Base-by-base conservation (phyloP, 2,113 vertebrate species). In the Pelecanus crispus region DNA sequence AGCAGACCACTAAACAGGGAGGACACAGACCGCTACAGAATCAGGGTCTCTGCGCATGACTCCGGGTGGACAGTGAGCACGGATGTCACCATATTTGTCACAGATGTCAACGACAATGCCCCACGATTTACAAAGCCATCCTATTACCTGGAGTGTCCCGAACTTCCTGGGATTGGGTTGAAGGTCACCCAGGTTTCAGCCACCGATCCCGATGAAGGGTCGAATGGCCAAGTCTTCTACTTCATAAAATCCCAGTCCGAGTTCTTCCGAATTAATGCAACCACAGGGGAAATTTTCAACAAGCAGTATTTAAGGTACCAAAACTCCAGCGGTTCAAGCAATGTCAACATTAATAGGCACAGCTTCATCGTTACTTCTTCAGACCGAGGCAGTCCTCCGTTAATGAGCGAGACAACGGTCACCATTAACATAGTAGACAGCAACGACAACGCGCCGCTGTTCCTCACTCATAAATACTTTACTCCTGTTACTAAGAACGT, bases 41-140 rank as follows among this genome's bases (percentile, higher is more conserved):
- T 99, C 88, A 98, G 98, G 90, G 99, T 99, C 52, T 99, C 99
- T 13, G 99, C 99, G 0, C 99, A 99, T 19, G 99, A 99, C 97
- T 99, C 99, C 0, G 99, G 99, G 11, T 99, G 99, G 99, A 99
- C 99, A 0, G 99, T 99, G 17, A 99, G 99, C 97, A 99, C 99
- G 1, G 99, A 99, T 17, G 99, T 99, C 88, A 99, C 99, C 17
- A 97, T 99, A 85, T 99, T 99, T 92, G 98, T 99, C 74, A 99
- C 94, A 0, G 99, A 99, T n/a, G 49, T 99, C 61, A 99, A 99
- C 4, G 99, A 99, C 92, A 99, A 99, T 0, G 97, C 99, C 5
- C 99, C 99, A 6, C 98, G 99, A 66, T 99, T 99, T 90, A 99
- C 98, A 79, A 99, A 98, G 4, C 98, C 99, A 0, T 99, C 99